phyloP scores from a whole-genome alignment of 2,113 vertebrate genomes.

The Acanthochromis polyacanthus region DNA sequence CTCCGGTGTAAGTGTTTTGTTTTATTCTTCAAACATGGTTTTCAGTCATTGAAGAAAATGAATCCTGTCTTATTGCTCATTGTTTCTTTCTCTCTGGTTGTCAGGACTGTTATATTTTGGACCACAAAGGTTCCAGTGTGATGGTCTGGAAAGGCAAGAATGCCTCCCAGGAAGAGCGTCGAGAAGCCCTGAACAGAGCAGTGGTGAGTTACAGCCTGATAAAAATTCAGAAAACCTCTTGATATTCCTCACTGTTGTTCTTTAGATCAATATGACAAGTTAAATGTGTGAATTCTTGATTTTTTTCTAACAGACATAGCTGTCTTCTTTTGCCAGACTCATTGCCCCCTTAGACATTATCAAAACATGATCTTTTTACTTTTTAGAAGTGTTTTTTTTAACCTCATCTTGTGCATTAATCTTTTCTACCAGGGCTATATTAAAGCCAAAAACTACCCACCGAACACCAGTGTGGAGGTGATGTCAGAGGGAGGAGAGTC shows the following conservation, averaged over 20 bases:
- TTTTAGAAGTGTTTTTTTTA: neutral
- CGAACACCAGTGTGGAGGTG: constrained; percentile 88
- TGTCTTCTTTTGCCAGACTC: too few relatives aligned
- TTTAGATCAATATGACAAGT: neutral
- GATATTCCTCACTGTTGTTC: neutral
- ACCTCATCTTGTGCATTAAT: neutral
- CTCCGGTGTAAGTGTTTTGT: constrained; percentile 83
- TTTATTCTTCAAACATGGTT: neutral
- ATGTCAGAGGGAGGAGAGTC: constrained; percentile 91
- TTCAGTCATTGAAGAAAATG: neutral
- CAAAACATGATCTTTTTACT: neutral
- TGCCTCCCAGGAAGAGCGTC: constrained; percentile 86
- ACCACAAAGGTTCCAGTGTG: constrained; percentile 88
- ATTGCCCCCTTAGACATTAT: too few relatives aligned
- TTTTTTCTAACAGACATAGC: too few relatives aligned
- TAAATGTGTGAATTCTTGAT: neutral
- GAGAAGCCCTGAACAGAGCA: constrained; percentile 87
- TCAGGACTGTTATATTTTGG: constrained; percentile 92
- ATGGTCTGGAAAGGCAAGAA: constrained; percentile 92
- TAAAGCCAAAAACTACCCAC: constrained; percentile 91
- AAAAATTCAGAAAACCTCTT: neutral
- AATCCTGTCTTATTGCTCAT: neutral
- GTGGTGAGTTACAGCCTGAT: constrained; percentile 81
- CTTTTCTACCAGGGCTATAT: constrained; percentile 86
- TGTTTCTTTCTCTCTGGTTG: constrained; percentile 4